Base-by-base conservation (phyloP, 2,888 invertebrate species). In the Andrena dorsata region DNA sequence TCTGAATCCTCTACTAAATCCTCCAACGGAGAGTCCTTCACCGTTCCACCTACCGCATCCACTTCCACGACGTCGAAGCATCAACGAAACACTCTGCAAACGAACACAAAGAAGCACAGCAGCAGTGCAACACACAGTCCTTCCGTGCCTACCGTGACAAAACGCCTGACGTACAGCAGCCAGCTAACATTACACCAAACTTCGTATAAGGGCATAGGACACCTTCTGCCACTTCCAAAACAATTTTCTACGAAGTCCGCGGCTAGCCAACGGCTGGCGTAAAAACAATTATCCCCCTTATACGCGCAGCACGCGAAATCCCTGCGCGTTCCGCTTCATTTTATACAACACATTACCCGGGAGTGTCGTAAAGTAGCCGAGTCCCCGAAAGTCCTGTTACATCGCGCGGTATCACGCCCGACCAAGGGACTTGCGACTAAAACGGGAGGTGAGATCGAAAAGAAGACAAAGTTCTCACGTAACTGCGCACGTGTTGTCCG, bases 381-480 rank as follows among this genome's bases (percentile, higher is more conserved):
- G 70, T 77, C 53, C 35, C 74, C 74, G 70, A 83, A 83, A 82
- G 83, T 82, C 82, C 82, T 69, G 82, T 81, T 83, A 83, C 68
- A 63, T 68, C 28, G 71, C 61, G 23, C 66, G 30, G 60, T 23
- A 63, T 56, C 70, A 26, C 61, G 73, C 73, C 81, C 77, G 26
- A 49, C 69, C 70, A 69, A 66, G 83, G 68, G 64, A 71, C 69
- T n/a, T 56, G 65, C 79, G 63, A 66, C 79, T 70, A 70, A 84
- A 76, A 80, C 69, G 83, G 83, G 72, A 76, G 73, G 70, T 58
- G 79, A 83, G 83, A 81, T 83, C 83, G 82, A 82, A 83, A 83
- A 83, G 66, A 83, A 80, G 66, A 81, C 83, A 61, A 76, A 75
- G 84, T 87, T 88, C 87, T 89, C 88, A 84, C 86, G 81, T 83